Base-by-base conservation (phyloP, 2,113 vertebrate genomes). In the Potamarius usumacintae region DNA sequence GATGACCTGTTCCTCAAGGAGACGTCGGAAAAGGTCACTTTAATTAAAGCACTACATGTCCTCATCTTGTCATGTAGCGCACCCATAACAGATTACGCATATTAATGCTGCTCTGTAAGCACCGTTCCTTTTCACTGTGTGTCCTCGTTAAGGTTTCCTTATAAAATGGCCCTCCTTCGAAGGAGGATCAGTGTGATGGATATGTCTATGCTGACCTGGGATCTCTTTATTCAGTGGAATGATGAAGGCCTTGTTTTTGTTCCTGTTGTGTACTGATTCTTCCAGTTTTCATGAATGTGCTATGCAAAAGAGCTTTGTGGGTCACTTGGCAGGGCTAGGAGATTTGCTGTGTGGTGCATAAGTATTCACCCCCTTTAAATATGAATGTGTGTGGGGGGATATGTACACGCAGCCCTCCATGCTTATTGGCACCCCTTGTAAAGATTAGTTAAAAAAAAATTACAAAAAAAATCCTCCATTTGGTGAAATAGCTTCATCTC, bases 31-130 rank as follows among this genome's bases (percentile, higher is more conserved):
- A 94, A 94, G 93, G 90, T 90, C 92, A 91, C 89, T 93, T 94
- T 94, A 95, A 95, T 95, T 95, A 95, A 93, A 91, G 87, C 90
- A 84, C 83, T 89, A 89, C 89, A 84, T 87, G 92, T 94, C 94
- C 92, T 94, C 93, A 93, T 93, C 92, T 92, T 90, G 91, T 94
- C 93, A 90, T 88, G 69, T 87, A 88, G 88, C 88, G 4, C 87
- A 18, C 74, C 78, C 80, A 90, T 93, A 94, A 95, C 93, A 91
- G 92, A 95, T 94, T 93, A 94, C 90, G 92, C 92, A 88, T 93
- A 92, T 94, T 94, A 94, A 93, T 93, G 89, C 87, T 76, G 89
- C 88, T 80, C 90, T 82, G 55, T 92, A 92, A 89, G 93, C 91
- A 90, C 82, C 57, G 91, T 89, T 92, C 92, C 92, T 90, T 86